Percentiles rank a stretch among this genome's conserved stretches.
Conservation (phyloP, 2,888 invertebrate species). For the Eupsilia transversa region DNA sequence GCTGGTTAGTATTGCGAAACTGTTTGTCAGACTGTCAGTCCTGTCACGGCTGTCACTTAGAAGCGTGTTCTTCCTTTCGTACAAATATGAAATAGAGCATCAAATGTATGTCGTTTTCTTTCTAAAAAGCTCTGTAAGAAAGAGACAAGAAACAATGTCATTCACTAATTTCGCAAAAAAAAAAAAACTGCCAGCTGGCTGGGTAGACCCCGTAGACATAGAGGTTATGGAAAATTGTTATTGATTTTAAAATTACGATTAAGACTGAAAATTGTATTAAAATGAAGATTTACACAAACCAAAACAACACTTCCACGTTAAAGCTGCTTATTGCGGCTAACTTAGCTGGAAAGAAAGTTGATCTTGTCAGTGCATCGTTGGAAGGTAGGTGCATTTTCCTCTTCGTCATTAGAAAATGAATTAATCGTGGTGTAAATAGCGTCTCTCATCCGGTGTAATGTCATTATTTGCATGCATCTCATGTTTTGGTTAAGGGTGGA, state of each 20-base stretch:
- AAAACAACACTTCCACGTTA: constrained; percentile 94
- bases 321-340: constrained; percentile 94
- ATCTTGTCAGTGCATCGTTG: constrained; percentile 90
- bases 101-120: background rate
- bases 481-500: background rate
- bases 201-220: constrained; percentile 23
- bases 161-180: background rate
- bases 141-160: constrained; percentile 6
- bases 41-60: constrained; percentile 47
- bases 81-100: background rate
- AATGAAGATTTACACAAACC: constrained; percentile 94
- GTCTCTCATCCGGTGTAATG: background rate
- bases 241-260: constrained; percentile 57
- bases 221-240: constrained; percentile 68
- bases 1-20: background rate
- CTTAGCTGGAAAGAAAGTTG: constrained; percentile 90
- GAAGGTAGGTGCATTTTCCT: constrained; percentile 88
- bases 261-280: constrained; percentile 73
- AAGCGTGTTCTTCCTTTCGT: constrained; percentile 6
- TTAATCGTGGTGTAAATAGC: background rate
- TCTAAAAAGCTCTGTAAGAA: background rate
- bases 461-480: constrained; percentile 28
- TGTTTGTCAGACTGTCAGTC: constrained; percentile 27
- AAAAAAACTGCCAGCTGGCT: constrained; percentile 71
- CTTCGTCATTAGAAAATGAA: background rate